phyloP scores from a whole-genome alignment of 2,113 vertebrate genomes.

The Ploceus nigricollis region DNA sequence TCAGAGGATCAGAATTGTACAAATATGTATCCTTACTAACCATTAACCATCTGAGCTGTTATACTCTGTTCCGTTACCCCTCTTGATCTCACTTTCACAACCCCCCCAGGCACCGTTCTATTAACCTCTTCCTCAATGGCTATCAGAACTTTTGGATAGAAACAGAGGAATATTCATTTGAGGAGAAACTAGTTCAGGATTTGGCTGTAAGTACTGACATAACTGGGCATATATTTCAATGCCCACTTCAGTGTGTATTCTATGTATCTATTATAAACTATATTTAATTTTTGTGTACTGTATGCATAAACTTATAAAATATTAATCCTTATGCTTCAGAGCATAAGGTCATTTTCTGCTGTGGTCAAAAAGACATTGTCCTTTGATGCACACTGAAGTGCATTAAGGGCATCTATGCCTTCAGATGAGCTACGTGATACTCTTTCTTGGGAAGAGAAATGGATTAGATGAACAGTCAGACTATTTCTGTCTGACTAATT shows the following conservation, averaged over 20 bases:
- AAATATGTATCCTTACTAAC: conserved; percentile 85
- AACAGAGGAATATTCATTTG: conserved; percentile 99
- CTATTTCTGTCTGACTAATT: not conserved
- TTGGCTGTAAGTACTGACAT: conserved; percentile 95
- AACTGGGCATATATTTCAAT: conserved; percentile 24
- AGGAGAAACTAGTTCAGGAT: conserved; percentile 99
- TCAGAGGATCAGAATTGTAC: conserved; percentile 85
- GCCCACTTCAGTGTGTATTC: conserved; percentile 30
- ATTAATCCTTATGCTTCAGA: not conserved
- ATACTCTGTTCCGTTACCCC: conserved; percentile 70
- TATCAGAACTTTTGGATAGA: conserved; percentile 99
- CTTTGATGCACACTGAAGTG: not conserved
- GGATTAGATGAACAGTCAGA: not conserved
- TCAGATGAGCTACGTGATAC: not conserved
- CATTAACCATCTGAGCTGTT: conserved; percentile 77
- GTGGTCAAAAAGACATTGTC: not conserved
- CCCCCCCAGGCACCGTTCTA: conserved; percentile 97
- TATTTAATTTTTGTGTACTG: not conserved
- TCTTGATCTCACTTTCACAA: conserved; percentile 88
- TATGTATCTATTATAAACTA: not conserved
- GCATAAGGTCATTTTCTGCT: conserved; percentile 7
- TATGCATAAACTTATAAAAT: not conserved
- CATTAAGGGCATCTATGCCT: not conserved
- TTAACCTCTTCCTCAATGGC: conserved; percentile 99
- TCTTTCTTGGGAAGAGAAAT: not conserved